Evolutionary conservation across 2,888 invertebrate genomes (phyloP), one percentile per base, ranked within the genome.

Genomic region (Euzophera pinguis): DNA sequence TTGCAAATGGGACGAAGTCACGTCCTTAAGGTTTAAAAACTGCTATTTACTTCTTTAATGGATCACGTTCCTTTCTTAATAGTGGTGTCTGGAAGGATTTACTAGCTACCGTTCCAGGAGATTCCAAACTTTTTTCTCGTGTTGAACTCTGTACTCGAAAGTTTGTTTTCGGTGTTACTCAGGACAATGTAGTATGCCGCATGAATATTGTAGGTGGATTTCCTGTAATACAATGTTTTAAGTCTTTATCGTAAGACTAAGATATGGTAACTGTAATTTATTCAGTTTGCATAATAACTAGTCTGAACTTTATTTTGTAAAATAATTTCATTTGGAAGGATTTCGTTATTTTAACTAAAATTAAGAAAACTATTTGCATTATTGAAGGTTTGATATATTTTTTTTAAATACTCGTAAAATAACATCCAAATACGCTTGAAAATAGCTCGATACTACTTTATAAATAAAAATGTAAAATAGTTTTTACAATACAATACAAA

Each of bases 31-130:
- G 58, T 57, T 48, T 53, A 50, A 56, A 62, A 56, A 56, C 56
- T 49, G 53, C 59, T 57, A 58, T 61, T 55, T 56, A 57, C 62
- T 48, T 47, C 53, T 53, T 61, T 73, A 74, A 74, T 71, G 67
- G 67, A 64, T 67, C 73, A 73, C 73, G 71, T 73, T 66, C 66
- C 64, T 57, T 61, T 54, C 56, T 48, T 53, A 67, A 68, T 68
- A 71, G 65, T 65, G 57, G 43, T 16, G 32, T 54, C 59, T 45
- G 53, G 37, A 49, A 16, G 58, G 56, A 58, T 59, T 59, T 43
- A 34, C 52, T 42, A 47, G 47, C 22, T 22, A 53, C 45, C 37
- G 52, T 54, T 58, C 38, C 27, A 27, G 41, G 41, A 48, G 56
- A 53, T 54, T 58, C 55, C 52, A 58, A 60, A 55, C 35, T 55